phyloP scores from a whole-genome alignment of 2,797 vertebrate genomes.

The Enteromius argenteus region DNA sequence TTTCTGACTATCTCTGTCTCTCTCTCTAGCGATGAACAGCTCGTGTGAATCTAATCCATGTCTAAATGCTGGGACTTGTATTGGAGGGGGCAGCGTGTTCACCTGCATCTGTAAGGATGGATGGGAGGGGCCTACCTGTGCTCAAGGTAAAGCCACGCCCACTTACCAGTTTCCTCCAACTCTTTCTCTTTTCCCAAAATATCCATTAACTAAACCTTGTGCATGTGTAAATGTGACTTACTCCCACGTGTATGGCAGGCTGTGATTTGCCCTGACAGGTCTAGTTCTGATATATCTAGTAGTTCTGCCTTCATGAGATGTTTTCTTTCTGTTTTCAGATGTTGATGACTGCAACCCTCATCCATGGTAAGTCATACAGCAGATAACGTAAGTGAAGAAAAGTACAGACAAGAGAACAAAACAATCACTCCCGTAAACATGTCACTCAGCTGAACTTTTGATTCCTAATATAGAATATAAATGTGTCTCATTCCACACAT shows the following conservation, averaged over 20 bases:
- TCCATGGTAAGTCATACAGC: constrained; percentile 86
- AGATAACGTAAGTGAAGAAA: not conserved
- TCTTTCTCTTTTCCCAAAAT: not conserved
- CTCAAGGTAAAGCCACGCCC: constrained; percentile 82
- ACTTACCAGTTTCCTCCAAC: not conserved
- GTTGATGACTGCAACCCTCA: constrained; percentile 94
- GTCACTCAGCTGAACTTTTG: not conserved
- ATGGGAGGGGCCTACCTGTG: constrained; percentile 92
- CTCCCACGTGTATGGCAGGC: constrained; percentile 27
- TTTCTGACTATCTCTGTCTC: constrained; percentile 8
- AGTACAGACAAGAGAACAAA: not conserved
- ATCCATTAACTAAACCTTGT: not conserved
- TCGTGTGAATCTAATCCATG: constrained; percentile 92
- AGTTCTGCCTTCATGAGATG: constrained; percentile 31
- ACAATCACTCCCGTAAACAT: not conserved
- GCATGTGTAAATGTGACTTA: not conserved
- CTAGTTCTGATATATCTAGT: constrained; percentile 33
- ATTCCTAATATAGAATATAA: not conserved
- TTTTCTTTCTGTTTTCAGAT: constrained; percentile 75
- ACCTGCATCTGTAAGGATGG: constrained; percentile 97
- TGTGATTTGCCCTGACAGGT: constrained; percentile 41
- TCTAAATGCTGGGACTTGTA: constrained; percentile 91
- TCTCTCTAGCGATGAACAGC: constrained; percentile 86
- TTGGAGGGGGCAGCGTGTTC: constrained; percentile 88
- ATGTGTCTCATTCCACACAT: not conserved